These are phyloP conservation scores for Epistrophella euchroma DNA, from an alignment of 2,888 invertebrate genomes.

Conservation along the genomic window DNA sequence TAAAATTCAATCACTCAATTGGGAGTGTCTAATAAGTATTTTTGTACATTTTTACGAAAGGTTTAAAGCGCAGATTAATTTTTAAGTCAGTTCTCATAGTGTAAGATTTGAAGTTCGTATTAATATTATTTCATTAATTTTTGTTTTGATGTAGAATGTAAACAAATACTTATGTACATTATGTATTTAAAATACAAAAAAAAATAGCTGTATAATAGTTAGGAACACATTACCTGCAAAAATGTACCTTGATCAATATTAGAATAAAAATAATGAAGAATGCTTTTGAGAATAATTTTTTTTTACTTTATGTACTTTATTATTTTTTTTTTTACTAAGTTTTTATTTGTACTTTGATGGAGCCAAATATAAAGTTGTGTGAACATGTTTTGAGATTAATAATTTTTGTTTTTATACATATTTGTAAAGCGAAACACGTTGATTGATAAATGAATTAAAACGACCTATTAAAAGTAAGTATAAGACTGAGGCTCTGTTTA, in stretches of 20 bases:
- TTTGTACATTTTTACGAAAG: slow-evolving; percentile 69
- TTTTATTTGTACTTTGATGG: slow-evolving; percentile 30
- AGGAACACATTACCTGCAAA: slow-evolving; percentile 69
- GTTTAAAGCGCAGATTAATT: slow-evolving; percentile 30
- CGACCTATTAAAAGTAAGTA: no score
- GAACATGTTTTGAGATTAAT: slow-evolving; percentile 31
- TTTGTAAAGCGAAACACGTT: no score
- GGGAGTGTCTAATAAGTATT: slow-evolving; percentile 60
- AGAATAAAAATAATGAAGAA: slow-evolving; percentile 53
- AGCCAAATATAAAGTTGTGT: slow-evolving; percentile 51
- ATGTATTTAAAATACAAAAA: slow-evolving; percentile 24
- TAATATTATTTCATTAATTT: slow-evolving; percentile 17
- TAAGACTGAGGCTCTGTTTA: no score
- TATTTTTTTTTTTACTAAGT: slow-evolving; percentile 30
- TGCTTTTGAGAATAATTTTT: slow-evolving; percentile 46
- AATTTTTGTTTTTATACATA: background rate
- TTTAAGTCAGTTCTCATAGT: slow-evolving; percentile 47
- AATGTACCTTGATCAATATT: slow-evolving; percentile 71
- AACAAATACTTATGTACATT: slow-evolving; percentile 16
- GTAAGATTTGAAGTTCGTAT: slow-evolving; percentile 48
- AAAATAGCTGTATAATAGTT: slow-evolving; percentile 41
- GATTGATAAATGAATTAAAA: no score
- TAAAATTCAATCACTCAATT: slow-evolving; percentile 43
- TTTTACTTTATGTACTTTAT: slow-evolving; percentile 6
- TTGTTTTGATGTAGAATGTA: slow-evolving; percentile 31